These are phyloP conservation scores for Brachypalpus laphriformis DNA, from an alignment of 2,888 invertebrate species.

Conservation along the genomic window DNA sequence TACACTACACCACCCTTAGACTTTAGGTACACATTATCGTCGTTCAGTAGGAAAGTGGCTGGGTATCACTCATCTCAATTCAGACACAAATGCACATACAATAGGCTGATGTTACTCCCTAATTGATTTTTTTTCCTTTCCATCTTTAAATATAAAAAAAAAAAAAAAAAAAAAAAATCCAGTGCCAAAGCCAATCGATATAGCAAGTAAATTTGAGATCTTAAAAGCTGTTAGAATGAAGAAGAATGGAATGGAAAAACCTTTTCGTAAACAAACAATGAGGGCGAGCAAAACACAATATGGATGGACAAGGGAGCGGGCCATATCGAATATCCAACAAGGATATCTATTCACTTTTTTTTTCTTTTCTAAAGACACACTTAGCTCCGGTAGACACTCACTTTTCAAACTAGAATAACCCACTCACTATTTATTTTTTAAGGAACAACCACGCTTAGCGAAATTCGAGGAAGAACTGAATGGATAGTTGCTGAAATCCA, in stretches of 20 bases:
- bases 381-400: slow-evolving; percentile 37
- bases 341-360: slow-evolving; percentile 7
- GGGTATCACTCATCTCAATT: slow-evolving; percentile 71
- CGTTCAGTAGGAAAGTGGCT: slow-evolving; percentile 66
- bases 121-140: slow-evolving; percentile 68
- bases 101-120: slow-evolving; percentile 72
- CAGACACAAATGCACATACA: slow-evolving; percentile 73
- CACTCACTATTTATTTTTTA: slow-evolving; percentile 17
- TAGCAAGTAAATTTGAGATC: slow-evolving; percentile 63
- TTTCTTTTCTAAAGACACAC: slow-evolving; percentile 3
- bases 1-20: slow-evolving; percentile 55
- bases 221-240: slow-evolving; percentile 66
- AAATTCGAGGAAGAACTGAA: slow-evolving; percentile 63
- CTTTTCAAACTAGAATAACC: slow-evolving; percentile 34
- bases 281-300: slow-evolving; percentile 13
- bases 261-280: slow-evolving; percentile 68
- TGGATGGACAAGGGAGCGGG: slow-evolving; percentile 22
- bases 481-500: slow-evolving; percentile 49
- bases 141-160: slow-evolving; percentile 47
- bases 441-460: slow-evolving; percentile 56
- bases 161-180: slow-evolving; percentile 13
- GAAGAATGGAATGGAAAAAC: slow-evolving; percentile 23
- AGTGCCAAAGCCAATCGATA: slow-evolving; percentile 60
- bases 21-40: slow-evolving; percentile 57
- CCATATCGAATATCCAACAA: slow-evolving; percentile 63